Base-by-base conservation (phyloP, 2,888 invertebrate genomes). In the Xestoiulus laeticollis region DNA sequence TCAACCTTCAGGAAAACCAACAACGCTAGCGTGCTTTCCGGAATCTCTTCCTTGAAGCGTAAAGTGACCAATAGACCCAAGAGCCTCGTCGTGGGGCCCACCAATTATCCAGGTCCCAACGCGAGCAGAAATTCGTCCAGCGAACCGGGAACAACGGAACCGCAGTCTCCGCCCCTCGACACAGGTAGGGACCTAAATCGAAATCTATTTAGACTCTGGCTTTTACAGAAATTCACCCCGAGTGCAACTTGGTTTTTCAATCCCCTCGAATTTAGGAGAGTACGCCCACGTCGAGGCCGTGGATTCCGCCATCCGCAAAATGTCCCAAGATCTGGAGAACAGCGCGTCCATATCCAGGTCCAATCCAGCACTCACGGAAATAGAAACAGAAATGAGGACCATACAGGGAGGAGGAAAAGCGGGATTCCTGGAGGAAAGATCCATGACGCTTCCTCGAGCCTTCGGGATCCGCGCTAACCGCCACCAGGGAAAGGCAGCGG, bases 131-230 rank as follows among this genome's bases (percentile, higher is more conserved):
- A 6, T 68, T 26, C 5, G 68, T 88, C 87, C 14, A 88, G 87
- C 16, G 88, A 88, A 26, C 87, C 88, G 59, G 78, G 85, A n/a
- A 85, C 87, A 22, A 84, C 78, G 26, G 88, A 87, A 32, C 48
- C 87, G 14, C 32, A 82, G 19, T 88, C 87, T 3, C 88, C 85
- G 6, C 87, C 87, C 44, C 85, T 85, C 12, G 83, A 87, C 16
- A 43, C 85, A 4, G 85, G 88, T 88, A 85, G 10, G 12, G n/a
- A n/a, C n/a, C n/a, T n/a, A n/a, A n/a, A n/a, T n/a, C n/a, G n/a
- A n/a, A n/a, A n/a, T n/a, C n/a, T n/a, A n/a, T n/a, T n/a, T n/a
- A n/a, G n/a, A n/a, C n/a, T n/a, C n/a, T n/a, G n/a, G n/a, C n/a
- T n/a, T n/a, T n/a, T n/a, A n/a, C n/a, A n/a, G n/a, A n/a, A n/a